phyloP scores from a whole-genome alignment of 2,888 invertebrate genomes.

The Dynastes hyllus region DNA sequence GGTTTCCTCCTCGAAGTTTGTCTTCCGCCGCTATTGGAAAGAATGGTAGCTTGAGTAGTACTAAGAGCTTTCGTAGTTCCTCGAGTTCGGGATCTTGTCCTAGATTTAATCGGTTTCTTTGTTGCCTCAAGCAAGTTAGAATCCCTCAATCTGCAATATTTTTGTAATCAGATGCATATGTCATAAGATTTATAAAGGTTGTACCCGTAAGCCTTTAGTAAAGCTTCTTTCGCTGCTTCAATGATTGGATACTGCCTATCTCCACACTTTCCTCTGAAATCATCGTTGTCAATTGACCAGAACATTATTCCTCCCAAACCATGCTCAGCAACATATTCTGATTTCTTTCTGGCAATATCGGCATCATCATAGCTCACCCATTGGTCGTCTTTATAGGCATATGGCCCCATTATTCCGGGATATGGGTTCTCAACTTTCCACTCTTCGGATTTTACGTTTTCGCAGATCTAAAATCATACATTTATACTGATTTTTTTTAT shows the following conservation, averaged over 20 bases:
- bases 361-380: constrained; percentile 97
- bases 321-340: constrained; percentile 88
- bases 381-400: constrained; percentile 89
- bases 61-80: constrained; percentile 60
- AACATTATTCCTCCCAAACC: constrained; percentile 93
- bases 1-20: constrained; percentile 55
- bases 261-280: constrained; percentile 93
- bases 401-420: constrained; percentile 90
- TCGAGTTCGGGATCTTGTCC: constrained; percentile 62
- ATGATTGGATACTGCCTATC: constrained; percentile 91
- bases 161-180: not conserved
- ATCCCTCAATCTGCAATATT: constrained; percentile 63
- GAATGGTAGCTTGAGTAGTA: constrained; percentile 51
- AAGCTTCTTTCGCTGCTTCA: constrained; percentile 90
- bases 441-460: constrained; percentile 81
- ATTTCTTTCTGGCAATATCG: constrained; percentile 86
- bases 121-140: constrained; percentile 67
- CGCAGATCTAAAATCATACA: constrained; percentile 82
- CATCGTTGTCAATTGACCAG: constrained; percentile 96
- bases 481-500: not conserved
- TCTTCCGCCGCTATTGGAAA: constrained; percentile 59
- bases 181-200: constrained; percentile 52
- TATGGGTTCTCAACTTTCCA: constrained; percentile 91
- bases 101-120: constrained; percentile 66
- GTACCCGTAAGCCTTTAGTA: constrained; percentile 80